Conservation (phyloP, 2,888 invertebrate genomes). For the Melanostoma scalare region DNA sequence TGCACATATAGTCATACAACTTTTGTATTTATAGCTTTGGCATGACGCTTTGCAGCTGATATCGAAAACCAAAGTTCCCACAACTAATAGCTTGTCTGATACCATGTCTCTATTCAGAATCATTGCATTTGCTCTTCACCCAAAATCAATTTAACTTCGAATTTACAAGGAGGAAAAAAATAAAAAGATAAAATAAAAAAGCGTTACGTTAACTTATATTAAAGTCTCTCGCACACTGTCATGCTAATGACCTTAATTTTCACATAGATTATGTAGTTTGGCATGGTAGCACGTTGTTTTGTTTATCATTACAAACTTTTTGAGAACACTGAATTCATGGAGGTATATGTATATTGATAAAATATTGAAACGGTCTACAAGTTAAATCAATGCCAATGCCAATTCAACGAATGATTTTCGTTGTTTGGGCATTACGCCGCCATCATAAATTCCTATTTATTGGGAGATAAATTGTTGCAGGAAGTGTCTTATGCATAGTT, state of each 20-base stretch:
- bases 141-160: not conserved
- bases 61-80: constrained; percentile 33
- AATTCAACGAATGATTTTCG: too few relatives aligned
- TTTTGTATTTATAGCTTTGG: constrained; percentile 20
- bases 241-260: constrained; percentile 46
- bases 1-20: not conserved
- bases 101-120: not conserved
- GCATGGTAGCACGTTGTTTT: constrained; percentile 38
- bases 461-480: too few relatives aligned
- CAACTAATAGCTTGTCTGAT: constrained; percentile 3
- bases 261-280: constrained; percentile 23
- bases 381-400: too few relatives aligned
- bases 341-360: not conserved
- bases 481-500: too few relatives aligned
- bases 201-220: constrained; percentile 7
- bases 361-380: not conserved
- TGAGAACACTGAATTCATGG: not conserved
- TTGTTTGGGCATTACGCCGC: too few relatives aligned
- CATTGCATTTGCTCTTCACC: not conserved
- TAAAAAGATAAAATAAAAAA: constrained; percentile 1
- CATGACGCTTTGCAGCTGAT: constrained; percentile 49
- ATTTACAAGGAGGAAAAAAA: not conserved
- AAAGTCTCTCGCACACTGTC: not conserved
- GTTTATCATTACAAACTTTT: constrained; percentile 31
- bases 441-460: too few relatives aligned